Conservation (phyloP, 2,888 invertebrate genomes). For the Harmothoe impar region DNA sequence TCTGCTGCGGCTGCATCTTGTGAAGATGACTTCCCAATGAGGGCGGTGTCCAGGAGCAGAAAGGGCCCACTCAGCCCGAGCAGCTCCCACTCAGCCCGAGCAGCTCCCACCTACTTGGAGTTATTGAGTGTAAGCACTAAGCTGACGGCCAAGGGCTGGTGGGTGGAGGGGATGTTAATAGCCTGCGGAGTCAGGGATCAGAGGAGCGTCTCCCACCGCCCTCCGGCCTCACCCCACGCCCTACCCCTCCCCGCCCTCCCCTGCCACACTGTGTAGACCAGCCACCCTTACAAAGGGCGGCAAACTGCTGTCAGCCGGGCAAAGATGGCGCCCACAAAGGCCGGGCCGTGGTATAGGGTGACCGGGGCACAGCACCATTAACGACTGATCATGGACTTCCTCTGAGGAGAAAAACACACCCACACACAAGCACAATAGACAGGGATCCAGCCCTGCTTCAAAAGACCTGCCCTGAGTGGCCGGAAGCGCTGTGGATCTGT, state of each 20-base stretch:
- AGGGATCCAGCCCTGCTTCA: not conserved
- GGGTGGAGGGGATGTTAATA: constrained; percentile 27
- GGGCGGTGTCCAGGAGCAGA: not conserved
- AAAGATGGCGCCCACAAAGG: not conserved
- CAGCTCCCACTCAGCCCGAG: constrained; percentile 4
- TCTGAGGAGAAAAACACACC: not conserved
- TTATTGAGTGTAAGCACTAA: constrained; percentile 19
- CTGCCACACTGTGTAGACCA: not conserved
- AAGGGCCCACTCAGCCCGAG: not conserved
- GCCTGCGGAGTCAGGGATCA: constrained; percentile 21
- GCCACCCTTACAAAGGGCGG: not conserved
- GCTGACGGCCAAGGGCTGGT: not conserved
- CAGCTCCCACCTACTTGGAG: not conserved
- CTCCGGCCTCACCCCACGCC: not conserved
- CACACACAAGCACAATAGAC: constrained; percentile 28
- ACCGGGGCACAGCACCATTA: constrained; percentile 47
- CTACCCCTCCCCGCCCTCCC: not conserved
- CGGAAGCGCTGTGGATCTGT: constrained; percentile 26
- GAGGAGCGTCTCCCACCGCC: not conserved
- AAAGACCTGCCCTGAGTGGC: not conserved
- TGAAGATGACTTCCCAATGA: constrained; percentile 37
- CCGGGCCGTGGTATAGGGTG: constrained; percentile 39
- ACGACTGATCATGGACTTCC: not conserved
- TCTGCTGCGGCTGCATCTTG: constrained; percentile 21
- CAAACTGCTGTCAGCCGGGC: constrained; percentile 27